phyloP scores from a whole-genome alignment of 2,113 vertebrate species.

The Clarias batrachus region DNA sequence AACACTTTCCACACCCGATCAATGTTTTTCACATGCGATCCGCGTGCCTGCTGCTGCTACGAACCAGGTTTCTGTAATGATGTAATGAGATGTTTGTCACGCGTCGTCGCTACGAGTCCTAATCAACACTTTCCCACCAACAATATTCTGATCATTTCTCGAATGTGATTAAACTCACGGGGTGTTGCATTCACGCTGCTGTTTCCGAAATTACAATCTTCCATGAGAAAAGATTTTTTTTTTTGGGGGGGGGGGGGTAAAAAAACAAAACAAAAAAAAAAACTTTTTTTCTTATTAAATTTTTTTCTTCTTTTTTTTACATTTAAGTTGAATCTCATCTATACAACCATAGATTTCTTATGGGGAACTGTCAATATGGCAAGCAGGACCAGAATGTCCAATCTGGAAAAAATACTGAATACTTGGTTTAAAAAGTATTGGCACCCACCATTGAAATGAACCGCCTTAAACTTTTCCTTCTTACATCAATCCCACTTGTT shows the following conservation, averaged over 20 bases:
- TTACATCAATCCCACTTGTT: not conserved
- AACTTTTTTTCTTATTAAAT: not conserved
- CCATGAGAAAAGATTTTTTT: not conserved
- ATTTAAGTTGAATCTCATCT: constrained; percentile 4
- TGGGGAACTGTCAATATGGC: not conserved
- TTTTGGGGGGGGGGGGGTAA: not conserved
- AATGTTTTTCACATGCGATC: not conserved
- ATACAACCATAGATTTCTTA: not conserved
- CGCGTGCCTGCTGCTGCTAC: not conserved
- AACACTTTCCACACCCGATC: not conserved
- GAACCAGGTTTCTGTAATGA: not conserved
- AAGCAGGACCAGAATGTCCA: not conserved
- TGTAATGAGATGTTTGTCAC: constrained; percentile 15
- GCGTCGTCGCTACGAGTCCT: not conserved
- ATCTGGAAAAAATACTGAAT: not conserved
- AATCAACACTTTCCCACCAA: constrained; percentile 12
- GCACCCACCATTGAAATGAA: not conserved
- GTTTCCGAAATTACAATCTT: not conserved
- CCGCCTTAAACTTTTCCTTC: not conserved
- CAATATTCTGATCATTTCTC: not conserved
- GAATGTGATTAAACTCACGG: not conserved
- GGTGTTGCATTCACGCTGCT: not conserved
- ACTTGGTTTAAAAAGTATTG: too few species aligned
- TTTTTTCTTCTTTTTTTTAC: too few species aligned
- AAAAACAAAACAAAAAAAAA: not conserved